phyloP scores from a whole-genome alignment of 2,797 vertebrate genomes.

The Mormyrus hasselquistii region DNA sequence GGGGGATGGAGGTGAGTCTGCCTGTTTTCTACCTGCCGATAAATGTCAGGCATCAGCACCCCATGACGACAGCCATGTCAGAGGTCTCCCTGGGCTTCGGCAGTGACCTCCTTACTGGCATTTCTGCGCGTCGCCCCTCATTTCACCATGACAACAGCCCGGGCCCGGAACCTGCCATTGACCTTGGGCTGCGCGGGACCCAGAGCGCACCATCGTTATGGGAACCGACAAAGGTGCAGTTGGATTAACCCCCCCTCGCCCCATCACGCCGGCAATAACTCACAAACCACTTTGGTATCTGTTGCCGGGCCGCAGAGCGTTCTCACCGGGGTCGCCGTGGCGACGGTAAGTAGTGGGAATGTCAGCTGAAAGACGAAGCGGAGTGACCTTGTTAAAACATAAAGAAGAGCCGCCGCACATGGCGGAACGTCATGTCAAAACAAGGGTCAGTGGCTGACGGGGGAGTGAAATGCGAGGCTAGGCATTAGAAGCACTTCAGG shows the following conservation, averaged over 20 bases:
- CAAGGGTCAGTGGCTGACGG: background rate
- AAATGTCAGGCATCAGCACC: background rate
- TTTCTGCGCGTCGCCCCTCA: background rate
- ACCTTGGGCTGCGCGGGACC: background rate
- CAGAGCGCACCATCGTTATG: background rate
- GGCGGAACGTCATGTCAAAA: background rate
- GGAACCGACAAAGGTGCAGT: slow-evolving; percentile 4
- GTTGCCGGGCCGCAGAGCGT: slow-evolving; percentile 45
- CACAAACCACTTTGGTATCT: slow-evolving; percentile 52
- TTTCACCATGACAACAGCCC: background rate
- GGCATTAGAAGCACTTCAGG: background rate
- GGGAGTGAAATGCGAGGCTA: background rate
- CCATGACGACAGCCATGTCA: background rate
- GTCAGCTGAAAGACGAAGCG: slow-evolving; percentile 60
- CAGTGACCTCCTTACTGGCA: background rate
- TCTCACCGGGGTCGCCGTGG: slow-evolving; percentile 54
- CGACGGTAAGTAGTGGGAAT: slow-evolving; percentile 49
- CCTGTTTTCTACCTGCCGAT: background rate
- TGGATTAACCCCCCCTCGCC: slow-evolving; percentile 15
- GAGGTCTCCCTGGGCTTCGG: background rate
- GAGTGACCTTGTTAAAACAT: background rate
- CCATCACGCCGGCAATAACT: slow-evolving; percentile 47
- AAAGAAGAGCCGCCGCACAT: slow-evolving; percentile 28
- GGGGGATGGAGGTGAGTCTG: background rate
- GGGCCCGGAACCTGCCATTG: background rate